Evolutionary conservation across 2,797 vertebrate genomes (phyloP), one percentile per base, ranked within the genome.

Genomic region (Eutrigla gurnardus): DNA sequence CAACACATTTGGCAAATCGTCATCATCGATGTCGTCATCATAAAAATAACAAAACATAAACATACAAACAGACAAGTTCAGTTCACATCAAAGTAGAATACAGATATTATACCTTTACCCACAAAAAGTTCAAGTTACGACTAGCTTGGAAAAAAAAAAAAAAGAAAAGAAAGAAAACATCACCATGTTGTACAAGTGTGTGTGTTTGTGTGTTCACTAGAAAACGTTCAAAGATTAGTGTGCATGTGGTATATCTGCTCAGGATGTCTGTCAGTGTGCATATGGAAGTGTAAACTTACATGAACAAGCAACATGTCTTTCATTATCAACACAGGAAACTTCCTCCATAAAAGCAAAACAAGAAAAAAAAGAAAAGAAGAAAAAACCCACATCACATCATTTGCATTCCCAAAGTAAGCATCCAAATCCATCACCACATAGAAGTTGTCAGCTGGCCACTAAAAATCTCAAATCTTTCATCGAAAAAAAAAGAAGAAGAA

Each of bases 241-340:
- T 67, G 70, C 70, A 18, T 61, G 73, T 66, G 3, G 62, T 46
- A 45, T 54, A 64, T 77, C 59, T 73, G 73, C 58, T 76, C 49
- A 36, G 40, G 47, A 66, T 70, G 75, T 75, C 15, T 17, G 70
- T 73, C 33, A 15, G 66, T 65, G 77, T 81, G 15, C 74, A 57
- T 80, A 3, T 53, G 1, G 49, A 32, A 62, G 75, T 78, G 86
- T 85, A 81, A 88, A 87, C 79, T 77, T 75, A 88, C 78, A 86
- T 77, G 59, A 96, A 96, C 95, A 94, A 95, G 96, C 95, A 95
- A 92, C 90, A 78, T 89, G 90, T 94, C 93, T 93, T 92, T 92
- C 95, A 95, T 93, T 91, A 95, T 95, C 89, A 94, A 86, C 86
- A 91, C 88, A 77, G 83, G 78, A 85, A 87, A 79, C 82, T 65